Evolutionary conservation across 1,140 invertebrate genomes (phyloP).

Genomic region (Cotesia vestalis): DNA sequence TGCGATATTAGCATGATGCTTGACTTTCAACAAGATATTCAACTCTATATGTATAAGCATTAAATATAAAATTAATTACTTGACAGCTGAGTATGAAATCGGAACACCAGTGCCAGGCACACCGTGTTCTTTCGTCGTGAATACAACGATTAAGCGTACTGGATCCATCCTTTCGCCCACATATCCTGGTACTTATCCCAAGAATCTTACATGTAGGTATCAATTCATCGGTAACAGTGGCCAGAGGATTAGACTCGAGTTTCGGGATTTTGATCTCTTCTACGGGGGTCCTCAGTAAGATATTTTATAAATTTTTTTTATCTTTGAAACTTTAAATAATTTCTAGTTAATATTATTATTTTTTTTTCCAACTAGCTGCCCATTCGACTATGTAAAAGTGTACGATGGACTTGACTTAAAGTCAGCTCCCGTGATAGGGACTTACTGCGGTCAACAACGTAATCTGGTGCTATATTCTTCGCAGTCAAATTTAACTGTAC

Average conservation of each 20-base stretch:
- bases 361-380: slow-evolving; percentile 78
- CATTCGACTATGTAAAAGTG: slow-evolving; percentile 96
- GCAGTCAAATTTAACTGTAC: slow-evolving; percentile 85
- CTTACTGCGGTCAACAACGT: slow-evolving; percentile 97
- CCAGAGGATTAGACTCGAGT: slow-evolving; percentile 94
- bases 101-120: slow-evolving; percentile 83
- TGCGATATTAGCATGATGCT: no score
- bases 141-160: slow-evolving; percentile 77
- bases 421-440: slow-evolving; percentile 89
- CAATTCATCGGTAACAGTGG: slow-evolving; percentile 89
- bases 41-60: no score
- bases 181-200: slow-evolving; percentile 98
- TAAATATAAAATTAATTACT: not conserved
- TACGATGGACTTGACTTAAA: slow-evolving; percentile 88
- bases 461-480: slow-evolving; percentile 95
- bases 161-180: slow-evolving; percentile 95
- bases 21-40: no score
- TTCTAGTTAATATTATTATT: slow-evolving; percentile 21
- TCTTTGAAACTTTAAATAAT: not conserved
- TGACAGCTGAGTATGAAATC: slow-evolving; percentile 85
- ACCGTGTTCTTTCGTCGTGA: slow-evolving; percentile 86
- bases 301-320: slow-evolving; percentile 43
- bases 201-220: slow-evolving; percentile 92
- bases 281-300: slow-evolving; percentile 98
- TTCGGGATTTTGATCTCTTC: slow-evolving; percentile 98